Percentiles rank a stretch among this genome's conserved stretches.
phyloP scores from a whole-genome alignment of 2,797 vertebrate species.

The Megaceryle alcyon region DNA sequence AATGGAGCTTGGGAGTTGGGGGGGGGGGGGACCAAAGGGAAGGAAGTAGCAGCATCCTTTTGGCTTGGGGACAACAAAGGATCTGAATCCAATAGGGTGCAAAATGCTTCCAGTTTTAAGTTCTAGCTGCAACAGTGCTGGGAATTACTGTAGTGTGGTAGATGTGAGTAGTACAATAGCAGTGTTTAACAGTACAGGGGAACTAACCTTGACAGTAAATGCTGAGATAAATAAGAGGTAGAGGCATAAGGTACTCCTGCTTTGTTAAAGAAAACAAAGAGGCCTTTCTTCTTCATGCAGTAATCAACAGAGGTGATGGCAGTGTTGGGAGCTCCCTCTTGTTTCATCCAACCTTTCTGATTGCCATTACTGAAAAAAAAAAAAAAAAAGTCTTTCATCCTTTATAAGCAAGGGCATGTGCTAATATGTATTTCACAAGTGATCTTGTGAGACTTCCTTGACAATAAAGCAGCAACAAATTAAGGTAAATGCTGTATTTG shows the following conservation, averaged over 20 bases:
- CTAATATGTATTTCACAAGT: neutral
- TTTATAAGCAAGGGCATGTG: neutral
- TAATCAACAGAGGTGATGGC: neutral
- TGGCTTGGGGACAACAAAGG: neutral
- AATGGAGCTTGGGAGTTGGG: neutral
- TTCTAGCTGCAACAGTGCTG: neutral
- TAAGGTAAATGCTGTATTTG: neutral
- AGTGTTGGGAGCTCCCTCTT: neutral
- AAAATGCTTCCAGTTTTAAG: neutral
- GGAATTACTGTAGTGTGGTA: neutral
- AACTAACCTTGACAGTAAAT: neutral
- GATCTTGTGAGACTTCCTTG: neutral
- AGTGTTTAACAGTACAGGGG: neutral
- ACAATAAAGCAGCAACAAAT: neutral
- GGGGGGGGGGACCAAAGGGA: neutral
- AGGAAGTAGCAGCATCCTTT: constrained; percentile 45
- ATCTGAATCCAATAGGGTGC: neutral
- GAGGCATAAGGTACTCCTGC: neutral
- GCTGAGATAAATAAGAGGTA: neutral
- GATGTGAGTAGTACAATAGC: neutral
- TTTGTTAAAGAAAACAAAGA: neutral
- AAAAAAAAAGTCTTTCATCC: neutral
- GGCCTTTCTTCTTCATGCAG: neutral
- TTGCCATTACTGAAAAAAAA: neutral
- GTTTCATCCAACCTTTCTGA: neutral